phyloP scores from a whole-genome alignment of 2,797 vertebrate genomes.

The Manis javanica region DNA sequence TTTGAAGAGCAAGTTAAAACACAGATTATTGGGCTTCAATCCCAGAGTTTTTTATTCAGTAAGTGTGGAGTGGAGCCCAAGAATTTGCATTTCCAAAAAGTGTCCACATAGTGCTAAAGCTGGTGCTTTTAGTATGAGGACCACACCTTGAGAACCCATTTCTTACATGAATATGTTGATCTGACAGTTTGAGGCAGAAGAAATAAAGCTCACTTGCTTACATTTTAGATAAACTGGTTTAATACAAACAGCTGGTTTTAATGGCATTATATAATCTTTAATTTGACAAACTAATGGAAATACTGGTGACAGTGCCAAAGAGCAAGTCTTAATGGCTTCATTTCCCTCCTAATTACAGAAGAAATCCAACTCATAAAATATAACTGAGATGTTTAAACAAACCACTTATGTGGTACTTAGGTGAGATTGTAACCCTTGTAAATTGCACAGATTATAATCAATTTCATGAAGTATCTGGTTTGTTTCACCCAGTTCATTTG shows the following conservation, averaged over 20 bases:
- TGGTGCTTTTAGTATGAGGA: not conserved
- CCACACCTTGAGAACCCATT: not conserved
- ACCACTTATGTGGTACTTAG: conserved; percentile 64
- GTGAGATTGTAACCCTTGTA: conserved; percentile 65
- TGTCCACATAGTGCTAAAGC: not conserved
- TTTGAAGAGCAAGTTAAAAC: not conserved
- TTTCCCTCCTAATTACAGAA: conserved; percentile 55
- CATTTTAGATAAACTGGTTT: conserved; percentile 66
- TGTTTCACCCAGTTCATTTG: conserved; percentile 52
- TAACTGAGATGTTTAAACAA: conserved; percentile 73
- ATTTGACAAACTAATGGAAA: conserved; percentile 81
- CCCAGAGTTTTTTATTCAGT: not conserved
- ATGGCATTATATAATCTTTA: conserved; percentile 77
- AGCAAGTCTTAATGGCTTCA: conserved; percentile 67
- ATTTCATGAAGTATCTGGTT: conserved; percentile 64
- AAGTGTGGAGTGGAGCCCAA: not conserved
- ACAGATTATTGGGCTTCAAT: not conserved
- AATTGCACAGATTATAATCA: conserved; percentile 63
- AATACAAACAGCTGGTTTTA: conserved; percentile 74
- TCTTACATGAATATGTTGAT: conserved; percentile 65
- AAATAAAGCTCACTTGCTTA: conserved; percentile 77
- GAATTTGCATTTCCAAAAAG: conserved; percentile 3
- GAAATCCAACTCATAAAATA: conserved; percentile 71
- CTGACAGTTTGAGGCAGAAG: conserved; percentile 66
- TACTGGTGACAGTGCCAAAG: conserved; percentile 76